phyloP scores from a whole-genome alignment of 2,113 vertebrate genomes.

The Phylloscopus trochilus region DNA sequence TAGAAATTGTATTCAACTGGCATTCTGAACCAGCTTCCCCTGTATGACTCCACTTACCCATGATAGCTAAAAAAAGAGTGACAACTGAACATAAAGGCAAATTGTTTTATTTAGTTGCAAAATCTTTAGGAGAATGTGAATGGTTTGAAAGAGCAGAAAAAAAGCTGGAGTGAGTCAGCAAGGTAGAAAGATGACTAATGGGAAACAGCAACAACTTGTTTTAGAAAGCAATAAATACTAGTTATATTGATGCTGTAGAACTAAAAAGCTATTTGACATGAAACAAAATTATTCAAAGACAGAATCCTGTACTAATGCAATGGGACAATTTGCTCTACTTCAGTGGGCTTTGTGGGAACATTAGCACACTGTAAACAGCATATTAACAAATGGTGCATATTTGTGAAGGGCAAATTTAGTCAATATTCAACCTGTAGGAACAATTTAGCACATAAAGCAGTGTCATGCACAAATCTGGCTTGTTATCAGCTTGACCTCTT shows the following conservation, averaged over 20 bases:
- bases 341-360: constrained; percentile 12
- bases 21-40: not conserved
- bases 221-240: constrained; percentile 57
- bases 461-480: not conserved
- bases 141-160: not conserved
- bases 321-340: constrained; percentile 12
- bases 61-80: not conserved
- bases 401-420: constrained; percentile 29
- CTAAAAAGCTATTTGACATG: constrained; percentile 38
- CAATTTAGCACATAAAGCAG: not conserved
- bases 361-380: not conserved
- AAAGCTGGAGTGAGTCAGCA: constrained; percentile 32
- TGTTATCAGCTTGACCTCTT: not conserved
- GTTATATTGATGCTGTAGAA: constrained; percentile 31
- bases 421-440: not conserved
- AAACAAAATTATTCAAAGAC: constrained; percentile 60
- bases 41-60: not conserved
- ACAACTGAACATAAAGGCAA: not conserved
- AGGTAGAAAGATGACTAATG: constrained; percentile 57
- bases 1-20: not conserved
- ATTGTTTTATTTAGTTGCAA: not conserved
- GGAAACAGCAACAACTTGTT: constrained; percentile 59
- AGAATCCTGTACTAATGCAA: constrained; percentile 45
- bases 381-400: not conserved
- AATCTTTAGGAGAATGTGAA: constrained; percentile 13